These are phyloP conservation scores for Drosophila merina DNA, from an alignment of 2,888 invertebrate genomes.

Conservation along the genomic window DNA sequence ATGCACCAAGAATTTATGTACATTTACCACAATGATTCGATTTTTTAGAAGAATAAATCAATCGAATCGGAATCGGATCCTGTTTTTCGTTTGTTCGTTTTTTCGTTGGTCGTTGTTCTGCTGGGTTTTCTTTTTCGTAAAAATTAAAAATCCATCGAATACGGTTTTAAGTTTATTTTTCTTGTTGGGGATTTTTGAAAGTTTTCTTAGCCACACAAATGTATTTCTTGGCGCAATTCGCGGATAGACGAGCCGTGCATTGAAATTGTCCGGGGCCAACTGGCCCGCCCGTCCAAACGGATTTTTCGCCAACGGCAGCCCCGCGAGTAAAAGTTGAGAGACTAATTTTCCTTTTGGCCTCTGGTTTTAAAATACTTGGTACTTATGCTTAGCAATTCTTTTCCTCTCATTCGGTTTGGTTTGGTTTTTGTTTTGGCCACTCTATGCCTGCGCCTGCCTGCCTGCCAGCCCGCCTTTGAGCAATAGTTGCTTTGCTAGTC, in stretches of 20 bases:
- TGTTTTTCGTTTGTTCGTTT: slow-evolving; percentile 28
- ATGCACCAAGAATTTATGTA: slow-evolving; percentile 2
- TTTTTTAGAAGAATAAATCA: not conserved
- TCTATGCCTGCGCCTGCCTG: slow-evolving; percentile 5
- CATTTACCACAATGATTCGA: slow-evolving; percentile 54
- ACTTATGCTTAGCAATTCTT: slow-evolving; percentile 59
- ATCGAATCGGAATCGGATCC: slow-evolving; percentile 42
- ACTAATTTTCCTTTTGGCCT: slow-evolving; percentile 48
- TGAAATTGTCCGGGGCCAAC: slow-evolving; percentile 76
- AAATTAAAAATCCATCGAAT: slow-evolving; percentile 53
- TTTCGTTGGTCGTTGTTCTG: not conserved
- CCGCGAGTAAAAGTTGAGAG: slow-evolving; percentile 33
- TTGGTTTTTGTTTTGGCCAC: slow-evolving; percentile 26
- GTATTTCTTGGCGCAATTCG: slow-evolving; percentile 46
- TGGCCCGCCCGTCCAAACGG: slow-evolving; percentile 59
- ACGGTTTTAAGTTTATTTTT: slow-evolving; percentile 5
- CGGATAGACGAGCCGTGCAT: slow-evolving; percentile 68
- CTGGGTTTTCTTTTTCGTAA: slow-evolving; percentile 25
- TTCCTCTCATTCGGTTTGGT: slow-evolving; percentile 35
- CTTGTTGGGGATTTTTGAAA: not conserved
- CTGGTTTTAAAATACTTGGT: slow-evolving; percentile 54
- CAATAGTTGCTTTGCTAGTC: slow-evolving; percentile 53
- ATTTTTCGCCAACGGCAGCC: slow-evolving; percentile 51
- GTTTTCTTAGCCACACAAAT: slow-evolving; percentile 9
- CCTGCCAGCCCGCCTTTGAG: slow-evolving; percentile 11